Base-by-base conservation (phyloP, 1,140 invertebrate species). In the Philopotamus ludificatus region DNA sequence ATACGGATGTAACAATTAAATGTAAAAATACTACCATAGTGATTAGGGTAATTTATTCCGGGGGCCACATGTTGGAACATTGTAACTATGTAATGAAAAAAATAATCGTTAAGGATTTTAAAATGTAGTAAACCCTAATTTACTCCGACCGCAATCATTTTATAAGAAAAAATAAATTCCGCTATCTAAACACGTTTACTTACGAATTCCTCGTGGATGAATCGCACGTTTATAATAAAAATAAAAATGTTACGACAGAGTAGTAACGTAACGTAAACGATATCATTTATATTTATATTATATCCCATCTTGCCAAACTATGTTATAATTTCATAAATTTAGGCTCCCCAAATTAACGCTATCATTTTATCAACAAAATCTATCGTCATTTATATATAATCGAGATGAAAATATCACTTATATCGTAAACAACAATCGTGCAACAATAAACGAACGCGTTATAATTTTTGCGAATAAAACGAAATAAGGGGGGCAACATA, bases 31-130 rank as follows among this genome's bases (percentile, higher is more conserved):
- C 45, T 65, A 68, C 49, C 55, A 63, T 57, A 65, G 63, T 47
- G 26, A 54, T 65, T 68, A 68, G 67, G 63, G 58, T 65, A 61
- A 68, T 42, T 65, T 63, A 57, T 63, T 62, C 63, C 63, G 67
- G 67, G 67, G 65, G 63, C 63, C 63, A 61, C 28, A 54, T 44
- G 58, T 68, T 65, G 67, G 66, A 68, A 65, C 66, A 68, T 65
- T 68, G 44, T 61, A 68, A 60, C 62, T 62, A 65, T 45, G 61
- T 57, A 42, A 54, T 51, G 25, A 61, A 42, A 63, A 54, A 44
- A 63, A 57, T 67, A 67, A 34, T 54, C 34, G 25, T 58, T 67
- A 63, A 67, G 66, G 25, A 59, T 67, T 59, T 63, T 66, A 59
- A 60, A 58, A n/a, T 41, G 18, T 49, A 60, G 57, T 47, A 18